A percentile compares a stretch with the other conserved stretches of the same genome.
These are phyloP conservation scores for Chironomus riparius DNA, from an alignment of 2,888 invertebrate species.

Conservation along the genomic window DNA sequence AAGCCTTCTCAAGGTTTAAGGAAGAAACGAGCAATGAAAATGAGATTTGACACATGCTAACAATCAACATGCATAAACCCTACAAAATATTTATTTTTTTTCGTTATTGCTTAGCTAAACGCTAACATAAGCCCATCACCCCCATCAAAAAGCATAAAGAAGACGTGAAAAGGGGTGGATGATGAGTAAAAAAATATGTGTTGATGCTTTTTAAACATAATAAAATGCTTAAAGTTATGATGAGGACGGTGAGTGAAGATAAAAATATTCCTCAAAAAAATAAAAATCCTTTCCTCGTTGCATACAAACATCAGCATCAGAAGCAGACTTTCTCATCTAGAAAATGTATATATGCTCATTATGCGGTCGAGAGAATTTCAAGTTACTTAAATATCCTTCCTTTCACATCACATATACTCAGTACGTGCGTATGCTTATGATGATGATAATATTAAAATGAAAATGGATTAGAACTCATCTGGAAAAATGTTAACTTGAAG, in stretches of 20 bases:
- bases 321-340: neutral
- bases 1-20: too few relatives aligned
- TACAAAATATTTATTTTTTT: neutral
- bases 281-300: too few relatives aligned
- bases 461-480: neutral
- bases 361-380: conserved; percentile 5
- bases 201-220: neutral
- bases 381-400: neutral
- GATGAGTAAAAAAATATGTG: neutral
- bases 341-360: neutral
- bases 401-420: too few relatives aligned
- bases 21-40: neutral
- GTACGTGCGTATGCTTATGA: too few relatives aligned
- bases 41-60: neutral
- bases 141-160: too few relatives aligned
- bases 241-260: neutral
- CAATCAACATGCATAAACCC: neutral
- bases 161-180: too few relatives aligned
- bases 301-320: too few relatives aligned
- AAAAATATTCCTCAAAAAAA: neutral
- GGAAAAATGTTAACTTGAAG: neutral
- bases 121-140: too few relatives aligned
- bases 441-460: neutral
- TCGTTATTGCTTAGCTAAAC: neutral
- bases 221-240: conserved; percentile 12